Conservation (phyloP, 1,140 invertebrate genomes). For the Samia ricini region DNA sequence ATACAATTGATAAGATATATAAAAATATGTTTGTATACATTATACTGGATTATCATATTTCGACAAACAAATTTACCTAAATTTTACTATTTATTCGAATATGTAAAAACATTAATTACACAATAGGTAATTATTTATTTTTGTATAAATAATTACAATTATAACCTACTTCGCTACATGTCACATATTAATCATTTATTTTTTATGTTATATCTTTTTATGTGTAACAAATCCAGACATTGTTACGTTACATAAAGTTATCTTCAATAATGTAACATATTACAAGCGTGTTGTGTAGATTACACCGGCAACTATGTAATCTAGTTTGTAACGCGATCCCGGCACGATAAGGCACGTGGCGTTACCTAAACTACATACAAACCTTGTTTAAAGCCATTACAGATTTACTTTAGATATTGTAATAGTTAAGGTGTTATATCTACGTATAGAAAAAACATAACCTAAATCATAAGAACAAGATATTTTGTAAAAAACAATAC, state of each 20-base stretch:
- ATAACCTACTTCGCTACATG: no score
- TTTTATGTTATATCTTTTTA: background rate
- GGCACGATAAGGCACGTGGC: conserved; percentile 2
- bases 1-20: no score
- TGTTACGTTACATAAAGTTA: background rate
- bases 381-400: conserved; percentile 4
- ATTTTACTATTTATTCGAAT: no score
- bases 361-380: conserved; percentile 6
- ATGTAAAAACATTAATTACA: no score
- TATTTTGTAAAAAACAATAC: no score
- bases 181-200: no score
- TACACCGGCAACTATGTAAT: background rate
- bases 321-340: background rate
- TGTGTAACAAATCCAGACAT: background rate
- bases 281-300: background rate
- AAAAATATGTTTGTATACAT: no score
- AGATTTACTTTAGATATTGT: conserved; percentile 2
- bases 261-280: conserved; percentile 1
- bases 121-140: no score
- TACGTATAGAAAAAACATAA: background rate
- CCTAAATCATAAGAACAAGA: background rate
- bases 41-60: no score
- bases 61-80: no score
- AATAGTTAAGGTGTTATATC: background rate
- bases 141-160: no score